Percentiles rank a stretch among this genome's conserved stretches.
These are phyloP conservation scores for Venustoraphidia nigricollis DNA, from an alignment of 2,888 invertebrate genomes.

Conservation along the genomic window DNA sequence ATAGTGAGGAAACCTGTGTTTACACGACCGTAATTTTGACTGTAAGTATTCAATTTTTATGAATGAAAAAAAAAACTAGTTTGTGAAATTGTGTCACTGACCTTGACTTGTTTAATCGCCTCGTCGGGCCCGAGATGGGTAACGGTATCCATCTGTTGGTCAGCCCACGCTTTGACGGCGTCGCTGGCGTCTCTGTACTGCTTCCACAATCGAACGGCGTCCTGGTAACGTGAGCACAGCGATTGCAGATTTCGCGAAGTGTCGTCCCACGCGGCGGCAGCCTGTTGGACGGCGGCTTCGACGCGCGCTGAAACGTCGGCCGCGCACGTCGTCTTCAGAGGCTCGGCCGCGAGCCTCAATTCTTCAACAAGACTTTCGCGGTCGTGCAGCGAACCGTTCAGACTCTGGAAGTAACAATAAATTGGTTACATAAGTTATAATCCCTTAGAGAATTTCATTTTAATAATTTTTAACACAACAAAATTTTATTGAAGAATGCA, in stretches of 20 bases:
- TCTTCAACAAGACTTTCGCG: conserved; percentile 61
- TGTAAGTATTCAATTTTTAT: too few relatives aligned
- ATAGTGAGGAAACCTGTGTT: too few relatives aligned
- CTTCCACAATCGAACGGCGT: conserved; percentile 68
- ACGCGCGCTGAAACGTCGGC: conserved; percentile 57
- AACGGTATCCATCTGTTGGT: conserved; percentile 57
- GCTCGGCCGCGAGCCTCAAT: conserved; percentile 52
- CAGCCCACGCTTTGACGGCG: conserved; percentile 58
- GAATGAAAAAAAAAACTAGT: too few relatives aligned
- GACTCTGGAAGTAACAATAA: conserved; percentile 36
- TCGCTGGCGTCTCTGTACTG: conserved; percentile 66
- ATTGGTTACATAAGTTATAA: neutral
- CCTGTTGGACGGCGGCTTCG: conserved; percentile 60
- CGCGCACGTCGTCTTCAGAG: conserved; percentile 52
- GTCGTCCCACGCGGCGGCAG: conserved; percentile 63
- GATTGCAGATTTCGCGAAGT: conserved; percentile 63
- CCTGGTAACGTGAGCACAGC: conserved; percentile 61
- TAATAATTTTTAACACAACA: too few relatives aligned
- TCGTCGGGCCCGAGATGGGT: conserved; percentile 56
- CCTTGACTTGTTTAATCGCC: conserved; percentile 56
- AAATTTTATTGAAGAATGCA: too few relatives aligned
- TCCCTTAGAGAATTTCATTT: too few relatives aligned
- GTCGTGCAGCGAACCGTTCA: conserved; percentile 59
- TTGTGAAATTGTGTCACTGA: conserved; percentile 24
- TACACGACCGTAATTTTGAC: too few relatives aligned